Percentiles rank a stretch among this genome's conserved stretches.
phyloP scores from a whole-genome alignment of 2,113 vertebrate species.

The Rhagologus leucostigma region DNA sequence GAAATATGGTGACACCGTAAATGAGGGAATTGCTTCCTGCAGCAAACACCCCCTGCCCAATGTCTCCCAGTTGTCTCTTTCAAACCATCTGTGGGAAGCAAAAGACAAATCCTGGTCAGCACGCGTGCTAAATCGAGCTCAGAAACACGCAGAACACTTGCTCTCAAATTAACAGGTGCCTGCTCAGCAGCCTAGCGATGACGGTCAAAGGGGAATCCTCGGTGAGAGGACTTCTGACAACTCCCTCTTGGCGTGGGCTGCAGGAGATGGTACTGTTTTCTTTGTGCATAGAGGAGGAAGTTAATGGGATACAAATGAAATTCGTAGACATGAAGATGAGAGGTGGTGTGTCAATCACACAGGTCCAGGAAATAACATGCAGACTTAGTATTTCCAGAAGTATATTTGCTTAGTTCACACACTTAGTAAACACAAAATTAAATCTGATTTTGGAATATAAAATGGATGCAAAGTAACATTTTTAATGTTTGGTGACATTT shows the following conservation, averaged over 20 bases:
- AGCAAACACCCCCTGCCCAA: neutral
- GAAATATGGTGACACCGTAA: accelerated
- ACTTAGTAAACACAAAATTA: neutral
- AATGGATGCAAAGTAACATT: neutral
- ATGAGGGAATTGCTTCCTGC: neutral
- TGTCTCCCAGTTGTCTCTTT: neutral
- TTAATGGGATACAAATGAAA: neutral
- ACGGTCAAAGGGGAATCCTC: neutral
- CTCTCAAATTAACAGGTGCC: neutral
- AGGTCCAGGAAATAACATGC: neutral
- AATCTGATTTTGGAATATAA: neutral
- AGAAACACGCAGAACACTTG: neutral
- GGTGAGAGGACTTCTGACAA: neutral
- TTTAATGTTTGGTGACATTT: neutral
- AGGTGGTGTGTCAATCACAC: neutral
- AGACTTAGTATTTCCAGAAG: neutral
- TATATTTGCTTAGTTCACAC: neutral
- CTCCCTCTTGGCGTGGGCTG: neutral
- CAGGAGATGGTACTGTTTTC: neutral
- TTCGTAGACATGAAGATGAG: neutral
- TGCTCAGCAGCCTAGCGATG: neutral
- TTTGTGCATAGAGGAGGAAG: neutral
- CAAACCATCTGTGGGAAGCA: neutral
- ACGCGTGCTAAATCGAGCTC: neutral
- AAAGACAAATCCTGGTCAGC: neutral